Conservation (phyloP, 2,888 invertebrate genomes). For the Pristionchus japonicus region DNA sequence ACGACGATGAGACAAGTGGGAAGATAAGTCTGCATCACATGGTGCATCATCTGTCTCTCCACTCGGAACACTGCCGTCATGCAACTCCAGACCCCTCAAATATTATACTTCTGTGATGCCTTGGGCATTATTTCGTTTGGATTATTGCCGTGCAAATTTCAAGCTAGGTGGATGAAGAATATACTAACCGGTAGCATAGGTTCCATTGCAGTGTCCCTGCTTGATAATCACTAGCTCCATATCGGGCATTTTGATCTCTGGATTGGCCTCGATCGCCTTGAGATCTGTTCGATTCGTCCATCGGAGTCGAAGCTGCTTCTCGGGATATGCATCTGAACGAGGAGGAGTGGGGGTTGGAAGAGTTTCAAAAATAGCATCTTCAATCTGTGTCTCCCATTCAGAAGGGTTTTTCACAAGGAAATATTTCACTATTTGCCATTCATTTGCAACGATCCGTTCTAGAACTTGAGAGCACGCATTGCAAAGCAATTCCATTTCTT, state of each 20-base stretch:
- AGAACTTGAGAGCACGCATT: neutral
- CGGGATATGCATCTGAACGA: slow-evolving; percentile 73
- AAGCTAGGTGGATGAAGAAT: no score
- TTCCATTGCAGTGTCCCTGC: slow-evolving; percentile 73
- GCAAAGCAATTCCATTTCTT: neutral
- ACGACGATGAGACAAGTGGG: slow-evolving; percentile 80
- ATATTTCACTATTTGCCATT: no score
- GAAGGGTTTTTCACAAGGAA: no score
- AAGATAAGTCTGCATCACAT: slow-evolving; percentile 80
- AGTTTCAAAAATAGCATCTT: no score
- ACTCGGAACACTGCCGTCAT: slow-evolving; percentile 79
- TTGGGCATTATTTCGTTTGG: no score
- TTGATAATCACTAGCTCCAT: slow-evolving; percentile 68
- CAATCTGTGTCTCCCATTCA: no score
- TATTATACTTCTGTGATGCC: no score
- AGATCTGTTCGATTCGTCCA: slow-evolving; percentile 68
- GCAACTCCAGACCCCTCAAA: slow-evolving; percentile 78
- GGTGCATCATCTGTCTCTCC: slow-evolving; percentile 79
- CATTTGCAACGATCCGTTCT: no score
- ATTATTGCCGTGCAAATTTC: no score
- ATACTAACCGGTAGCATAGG: slow-evolving; percentile 74
- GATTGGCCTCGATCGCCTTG: slow-evolving; percentile 71
- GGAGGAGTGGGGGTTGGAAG: no score
- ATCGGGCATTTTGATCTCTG: slow-evolving; percentile 74
- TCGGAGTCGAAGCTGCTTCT: slow-evolving; percentile 68